A percentile compares a stretch with the other conserved stretches of the same genome.
phyloP scores from a whole-genome alignment of 2,888 invertebrate genomes.

The Stenurella melanura region DNA sequence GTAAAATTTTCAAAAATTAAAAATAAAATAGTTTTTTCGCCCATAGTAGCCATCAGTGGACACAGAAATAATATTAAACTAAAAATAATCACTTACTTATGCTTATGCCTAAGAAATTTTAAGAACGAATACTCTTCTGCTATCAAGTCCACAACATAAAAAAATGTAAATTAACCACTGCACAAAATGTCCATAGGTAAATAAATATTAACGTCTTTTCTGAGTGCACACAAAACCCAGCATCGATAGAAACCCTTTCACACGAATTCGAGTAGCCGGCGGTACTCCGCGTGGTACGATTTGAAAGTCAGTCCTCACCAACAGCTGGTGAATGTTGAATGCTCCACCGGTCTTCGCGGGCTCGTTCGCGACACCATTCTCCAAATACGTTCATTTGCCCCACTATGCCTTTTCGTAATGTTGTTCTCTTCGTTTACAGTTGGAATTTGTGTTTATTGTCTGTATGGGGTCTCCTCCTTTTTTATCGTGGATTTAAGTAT shows the following conservation, averaged over 20 bases:
- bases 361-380: constrained; percentile 38
- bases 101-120: neutral
- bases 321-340: constrained; percentile 48
- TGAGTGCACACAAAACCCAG: constrained; percentile 18
- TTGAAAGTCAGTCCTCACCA: constrained; percentile 34
- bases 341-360: constrained; percentile 31
- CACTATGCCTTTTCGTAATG: constrained; percentile 22
- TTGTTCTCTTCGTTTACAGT: constrained; percentile 6
- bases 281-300: constrained; percentile 15
- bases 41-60: too few species aligned
- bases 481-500: neutral
- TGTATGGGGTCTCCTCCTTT: neutral
- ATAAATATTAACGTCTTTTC: constrained; percentile 2
- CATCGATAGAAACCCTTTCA: constrained; percentile 11
- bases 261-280: constrained; percentile 4
- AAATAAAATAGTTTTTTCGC: too few species aligned
- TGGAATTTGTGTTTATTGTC: neutral
- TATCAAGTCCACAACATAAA: constrained; percentile 5
- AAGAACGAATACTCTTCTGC: neutral
- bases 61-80: neutral
- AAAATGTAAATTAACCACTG: neutral
- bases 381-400: constrained; percentile 37
- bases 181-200: neutral
- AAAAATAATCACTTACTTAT: neutral
- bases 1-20: too few species aligned